These are phyloP conservation scores for Hyperoodon ampullatus DNA, from an alignment of 2,113 vertebrate genomes.

Conservation along the genomic window DNA sequence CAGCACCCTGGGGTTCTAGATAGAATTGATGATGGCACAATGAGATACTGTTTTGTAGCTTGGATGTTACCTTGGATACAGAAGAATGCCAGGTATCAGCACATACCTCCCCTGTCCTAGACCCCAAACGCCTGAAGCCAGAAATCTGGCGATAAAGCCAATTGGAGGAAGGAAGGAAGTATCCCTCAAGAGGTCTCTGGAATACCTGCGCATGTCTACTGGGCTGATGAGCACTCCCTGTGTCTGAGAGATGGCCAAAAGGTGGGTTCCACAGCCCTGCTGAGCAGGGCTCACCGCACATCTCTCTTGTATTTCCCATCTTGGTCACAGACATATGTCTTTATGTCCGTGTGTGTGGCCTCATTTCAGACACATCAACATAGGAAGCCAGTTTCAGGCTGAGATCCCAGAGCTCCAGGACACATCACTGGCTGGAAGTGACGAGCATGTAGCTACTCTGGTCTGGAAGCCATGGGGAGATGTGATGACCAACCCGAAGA, in stretches of 20 bases:
- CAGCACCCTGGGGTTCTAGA: not conserved
- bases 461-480: no score
- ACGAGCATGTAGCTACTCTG: no score
- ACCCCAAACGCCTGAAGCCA: not conserved
- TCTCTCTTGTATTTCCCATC: not conserved
- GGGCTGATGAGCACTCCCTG: fast-evolving
- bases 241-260: no score
- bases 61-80: not conserved
- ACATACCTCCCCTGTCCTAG: not conserved
- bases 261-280: no score
- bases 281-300: fast-evolving
- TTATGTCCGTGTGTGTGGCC: not conserved
- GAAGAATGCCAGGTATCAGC: not conserved
- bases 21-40: no score
- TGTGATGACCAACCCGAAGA: no score
- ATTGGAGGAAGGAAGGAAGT: not conserved
- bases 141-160: not conserved
- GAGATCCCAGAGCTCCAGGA: conserved; percentile 70
- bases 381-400: conserved; percentile 87
- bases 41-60: fast-evolving
- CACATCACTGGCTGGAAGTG: no score
- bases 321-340: not conserved
- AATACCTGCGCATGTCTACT: fast-evolving
- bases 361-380: conserved; percentile 85
- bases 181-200: not conserved